Evolutionary conservation across 2,113 vertebrate species (phyloP).

Genomic region (Rhinoptilus africanus): DNA sequence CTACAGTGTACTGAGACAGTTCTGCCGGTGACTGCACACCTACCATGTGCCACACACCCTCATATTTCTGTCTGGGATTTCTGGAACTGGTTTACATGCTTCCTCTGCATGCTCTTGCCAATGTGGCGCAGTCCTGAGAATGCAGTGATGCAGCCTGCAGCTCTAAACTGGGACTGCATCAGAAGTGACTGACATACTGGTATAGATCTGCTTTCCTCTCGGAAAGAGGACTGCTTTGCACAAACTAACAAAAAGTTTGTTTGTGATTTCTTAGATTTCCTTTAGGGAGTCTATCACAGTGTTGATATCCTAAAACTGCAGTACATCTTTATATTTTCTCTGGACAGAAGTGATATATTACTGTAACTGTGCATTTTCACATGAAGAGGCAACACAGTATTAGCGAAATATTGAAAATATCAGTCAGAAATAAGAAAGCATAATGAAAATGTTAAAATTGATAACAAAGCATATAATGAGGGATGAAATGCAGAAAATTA

Average conservation of each 20-base stretch:
- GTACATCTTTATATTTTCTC: background rate
- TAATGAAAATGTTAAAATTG: background rate
- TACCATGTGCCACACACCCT: background rate
- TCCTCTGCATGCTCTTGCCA: background rate
- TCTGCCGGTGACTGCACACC: background rate
- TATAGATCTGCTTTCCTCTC: background rate
- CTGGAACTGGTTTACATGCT: background rate
- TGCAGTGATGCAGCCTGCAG: background rate
- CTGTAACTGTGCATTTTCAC: background rate
- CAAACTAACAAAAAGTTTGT: background rate
- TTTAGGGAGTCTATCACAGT: background rate
- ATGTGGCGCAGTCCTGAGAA: background rate
- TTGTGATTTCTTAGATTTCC: background rate
- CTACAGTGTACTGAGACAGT: background rate
- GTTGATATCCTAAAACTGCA: background rate
- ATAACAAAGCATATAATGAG: background rate
- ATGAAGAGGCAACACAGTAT: background rate
- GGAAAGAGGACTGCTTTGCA: background rate
- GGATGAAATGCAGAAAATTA: background rate
- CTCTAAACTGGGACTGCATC: background rate
- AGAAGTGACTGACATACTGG: background rate
- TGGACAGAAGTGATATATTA: background rate
- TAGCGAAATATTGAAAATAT: background rate
- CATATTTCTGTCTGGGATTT: background rate
- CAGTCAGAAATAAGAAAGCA: background rate